These are phyloP conservation scores for Ligdia adustata DNA, from an alignment of 2,888 invertebrate species.

Conservation along the genomic window DNA sequence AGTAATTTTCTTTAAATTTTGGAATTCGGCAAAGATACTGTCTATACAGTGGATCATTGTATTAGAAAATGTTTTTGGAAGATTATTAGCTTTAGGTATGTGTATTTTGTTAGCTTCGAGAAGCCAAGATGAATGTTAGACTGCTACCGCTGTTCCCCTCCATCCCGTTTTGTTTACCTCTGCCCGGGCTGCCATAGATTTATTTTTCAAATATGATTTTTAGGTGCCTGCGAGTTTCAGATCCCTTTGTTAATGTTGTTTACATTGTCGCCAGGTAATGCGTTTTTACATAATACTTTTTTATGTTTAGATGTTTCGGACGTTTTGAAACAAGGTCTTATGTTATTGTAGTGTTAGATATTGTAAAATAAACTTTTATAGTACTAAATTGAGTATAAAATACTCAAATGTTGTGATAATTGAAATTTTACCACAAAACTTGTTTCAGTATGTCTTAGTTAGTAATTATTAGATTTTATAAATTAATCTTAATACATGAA, in stretches of 20 bases:
- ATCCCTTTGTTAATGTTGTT: slow-evolving; percentile 83
- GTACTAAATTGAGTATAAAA: no score
- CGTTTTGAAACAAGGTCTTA: slow-evolving; percentile 48
- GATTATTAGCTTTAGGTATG: slow-evolving; percentile 79
- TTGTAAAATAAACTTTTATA: no score
- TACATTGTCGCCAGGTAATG: slow-evolving; percentile 85
- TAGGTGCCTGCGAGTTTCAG: slow-evolving; percentile 82
- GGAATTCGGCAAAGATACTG: slow-evolving; percentile 69
- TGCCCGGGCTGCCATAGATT: slow-evolving; percentile 81
- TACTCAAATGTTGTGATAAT: no score
- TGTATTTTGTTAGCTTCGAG: slow-evolving; percentile 83
- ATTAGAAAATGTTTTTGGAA: slow-evolving; percentile 68
- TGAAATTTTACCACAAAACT: no score
- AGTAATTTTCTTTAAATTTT: slow-evolving; percentile 20
- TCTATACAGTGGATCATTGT: slow-evolving; percentile 64
- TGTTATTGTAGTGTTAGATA: no score
- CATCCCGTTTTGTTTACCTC: slow-evolving; percentile 74
- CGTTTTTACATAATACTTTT: slow-evolving; percentile 73
- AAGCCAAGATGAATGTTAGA: slow-evolving; percentile 83
- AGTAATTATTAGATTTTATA: slow-evolving; percentile 34
- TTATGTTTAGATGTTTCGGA: slow-evolving; percentile 52
- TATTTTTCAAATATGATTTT: slow-evolving; percentile 76
- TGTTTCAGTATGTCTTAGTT: slow-evolving; percentile 46
- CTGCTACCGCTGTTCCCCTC: slow-evolving; percentile 77
- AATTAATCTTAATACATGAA: no score